Conservation (phyloP, 1,140 invertebrate species). For the Ceratosolen fusciceps region DNA sequence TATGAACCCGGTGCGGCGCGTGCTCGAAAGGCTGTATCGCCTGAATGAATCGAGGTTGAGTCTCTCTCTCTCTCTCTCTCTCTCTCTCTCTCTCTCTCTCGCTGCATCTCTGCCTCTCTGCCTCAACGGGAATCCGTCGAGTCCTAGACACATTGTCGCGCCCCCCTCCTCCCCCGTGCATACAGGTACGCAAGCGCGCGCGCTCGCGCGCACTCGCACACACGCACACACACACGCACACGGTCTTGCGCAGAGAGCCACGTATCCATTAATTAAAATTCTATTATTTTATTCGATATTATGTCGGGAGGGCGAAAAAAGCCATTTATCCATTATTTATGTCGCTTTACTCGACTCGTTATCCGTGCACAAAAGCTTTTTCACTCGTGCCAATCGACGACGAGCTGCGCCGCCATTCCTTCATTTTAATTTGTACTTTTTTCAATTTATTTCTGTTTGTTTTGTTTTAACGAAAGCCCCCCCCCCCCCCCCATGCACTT, state of each 20-base stretch:
- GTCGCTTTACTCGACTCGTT: background rate
- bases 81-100: too few species aligned
- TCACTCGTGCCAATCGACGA: slow-evolving; percentile 25
- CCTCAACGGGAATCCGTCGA: too few species aligned
- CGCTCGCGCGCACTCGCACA: too few species aligned
- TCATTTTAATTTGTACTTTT: too few species aligned
- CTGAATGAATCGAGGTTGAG: slow-evolving; percentile 8
- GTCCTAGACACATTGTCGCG: too few species aligned
- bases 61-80: too few species aligned
- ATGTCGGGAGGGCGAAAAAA: slow-evolving; percentile 1
- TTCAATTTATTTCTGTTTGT: too few species aligned
- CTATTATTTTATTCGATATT: slow-evolving; percentile 48
- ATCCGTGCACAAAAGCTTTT: slow-evolving; percentile 32
- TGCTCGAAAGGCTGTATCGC: background rate
- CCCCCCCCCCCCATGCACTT: background rate
- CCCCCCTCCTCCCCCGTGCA: too few species aligned
- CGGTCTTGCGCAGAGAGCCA: too few species aligned
- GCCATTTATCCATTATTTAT: slow-evolving; percentile 43
- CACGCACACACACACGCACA: too few species aligned
- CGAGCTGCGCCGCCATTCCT: too few species aligned
- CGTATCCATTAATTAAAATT: slow-evolving; percentile 44
- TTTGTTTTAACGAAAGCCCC: slow-evolving; percentile 9
- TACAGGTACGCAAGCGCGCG: background rate
- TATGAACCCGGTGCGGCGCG: slow-evolving; percentile 19
- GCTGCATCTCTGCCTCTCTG: too few species aligned